Conservation (phyloP, 1,140 invertebrate genomes). For the Drosophila punjabiensis region DNA sequence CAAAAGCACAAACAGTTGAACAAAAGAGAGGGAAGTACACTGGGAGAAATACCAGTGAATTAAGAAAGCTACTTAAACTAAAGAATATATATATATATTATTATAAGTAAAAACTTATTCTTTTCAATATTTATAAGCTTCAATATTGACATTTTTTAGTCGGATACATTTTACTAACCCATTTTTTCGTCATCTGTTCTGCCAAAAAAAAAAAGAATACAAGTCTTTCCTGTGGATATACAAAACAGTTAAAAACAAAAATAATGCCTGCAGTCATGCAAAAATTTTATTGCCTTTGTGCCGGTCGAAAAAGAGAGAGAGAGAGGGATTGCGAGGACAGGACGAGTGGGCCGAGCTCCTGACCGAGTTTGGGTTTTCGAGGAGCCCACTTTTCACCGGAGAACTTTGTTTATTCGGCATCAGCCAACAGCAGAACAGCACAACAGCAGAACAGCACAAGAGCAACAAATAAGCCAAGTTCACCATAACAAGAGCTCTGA, state of each 20-base stretch:
- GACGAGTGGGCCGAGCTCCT: constrained; percentile 6
- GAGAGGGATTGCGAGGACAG: neutral
- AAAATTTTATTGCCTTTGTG: constrained; percentile 66
- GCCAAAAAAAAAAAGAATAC: constrained; percentile 20
- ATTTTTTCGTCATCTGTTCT: neutral
- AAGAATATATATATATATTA: fast-evolving
- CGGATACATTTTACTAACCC: neutral
- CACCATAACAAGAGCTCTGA: constrained; percentile 52
- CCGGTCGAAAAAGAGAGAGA: neutral
- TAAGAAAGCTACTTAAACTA: neutral
- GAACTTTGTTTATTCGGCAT: constrained; percentile 65
- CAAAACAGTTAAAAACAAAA: constrained; percentile 68
- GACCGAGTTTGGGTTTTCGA: constrained; percentile 57
- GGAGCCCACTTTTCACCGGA: constrained; percentile 36
- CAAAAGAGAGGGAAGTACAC: constrained; percentile 1
- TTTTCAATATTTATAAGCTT: neutral
- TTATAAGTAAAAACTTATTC: neutral
- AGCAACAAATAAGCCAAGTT: constrained; percentile 65
- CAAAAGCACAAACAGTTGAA: constrained; percentile 41
- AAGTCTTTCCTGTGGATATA: constrained; percentile 29
- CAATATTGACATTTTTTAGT: neutral
- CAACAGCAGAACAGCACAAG: constrained; percentile 8
- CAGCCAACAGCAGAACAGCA: constrained; percentile 9
- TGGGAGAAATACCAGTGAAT: neutral
- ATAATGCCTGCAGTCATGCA: constrained; percentile 74